Evolutionary conservation across 1,140 invertebrate genomes (phyloP).

Genomic region (Drosophila simulans): DNA sequence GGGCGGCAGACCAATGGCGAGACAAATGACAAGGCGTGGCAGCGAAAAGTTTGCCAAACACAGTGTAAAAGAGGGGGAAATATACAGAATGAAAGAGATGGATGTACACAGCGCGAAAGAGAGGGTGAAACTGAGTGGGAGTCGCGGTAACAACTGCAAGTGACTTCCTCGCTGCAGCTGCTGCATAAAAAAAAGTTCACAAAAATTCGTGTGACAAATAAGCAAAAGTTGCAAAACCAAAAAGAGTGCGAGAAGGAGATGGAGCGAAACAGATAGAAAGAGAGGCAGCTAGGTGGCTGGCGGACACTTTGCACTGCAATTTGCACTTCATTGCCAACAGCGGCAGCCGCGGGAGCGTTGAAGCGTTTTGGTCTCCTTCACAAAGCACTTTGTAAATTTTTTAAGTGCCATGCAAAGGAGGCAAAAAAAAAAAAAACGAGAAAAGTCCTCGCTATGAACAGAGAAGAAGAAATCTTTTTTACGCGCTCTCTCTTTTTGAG

Average conservation of each 20-base stretch:
- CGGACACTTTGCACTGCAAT: conserved; percentile 77
- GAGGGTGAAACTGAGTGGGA: conserved; percentile 5
- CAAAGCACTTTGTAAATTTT: conserved; percentile 82
- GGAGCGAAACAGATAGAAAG: not conserved
- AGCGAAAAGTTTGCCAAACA: conserved; percentile 67
- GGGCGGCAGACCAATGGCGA: conserved; percentile 42
- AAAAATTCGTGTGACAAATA: conserved; percentile 73
- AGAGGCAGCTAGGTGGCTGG: conserved; percentile 8
- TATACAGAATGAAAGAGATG: not conserved
- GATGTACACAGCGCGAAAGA: not conserved
- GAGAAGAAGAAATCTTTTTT: conserved; percentile 13
- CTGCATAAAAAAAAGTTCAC: conserved; percentile 34
- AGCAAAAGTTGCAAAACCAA: conserved; percentile 69
- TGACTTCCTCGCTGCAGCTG: conserved; percentile 56
- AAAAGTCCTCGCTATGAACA: conserved; percentile 2
- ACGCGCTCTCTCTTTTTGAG: conserved; percentile 28
- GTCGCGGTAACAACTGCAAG: conserved; percentile 61
- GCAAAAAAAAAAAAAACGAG: conserved; percentile 7
- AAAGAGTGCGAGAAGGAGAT: conserved; percentile 9
- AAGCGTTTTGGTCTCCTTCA: conserved; percentile 66
- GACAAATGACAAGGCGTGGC: conserved; percentile 53
- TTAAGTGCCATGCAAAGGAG: conserved; percentile 75
- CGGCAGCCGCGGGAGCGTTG: conserved; percentile 32
- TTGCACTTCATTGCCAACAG: conserved; percentile 79
- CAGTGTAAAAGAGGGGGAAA: not conserved